Evolutionary conservation across 2,888 invertebrate genomes (phyloP), one percentile per base, ranked within the genome.

Genomic region (Psylliodes chrysocephalus): DNA sequence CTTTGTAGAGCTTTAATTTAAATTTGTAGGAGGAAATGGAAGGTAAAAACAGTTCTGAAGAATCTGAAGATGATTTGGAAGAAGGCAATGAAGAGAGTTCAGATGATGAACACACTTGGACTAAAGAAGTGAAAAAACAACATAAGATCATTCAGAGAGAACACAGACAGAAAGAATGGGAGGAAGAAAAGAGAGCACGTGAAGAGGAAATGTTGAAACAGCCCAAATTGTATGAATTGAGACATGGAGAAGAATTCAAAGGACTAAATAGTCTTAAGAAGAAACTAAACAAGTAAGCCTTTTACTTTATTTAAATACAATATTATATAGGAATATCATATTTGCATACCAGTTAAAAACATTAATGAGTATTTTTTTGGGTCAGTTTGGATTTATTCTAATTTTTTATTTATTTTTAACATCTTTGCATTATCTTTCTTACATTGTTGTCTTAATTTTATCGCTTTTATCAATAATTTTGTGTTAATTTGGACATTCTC

Each of bases 101-200:
- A 1, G 95, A 94, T 71, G 94, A 95, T 78, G 93, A 94, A 56
- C 88, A 89, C 65, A 86, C 88, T 3, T 94, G 92, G 91, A 87
- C 88, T 0, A 89, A 90, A 76, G 93, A 95, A 82, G 88, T 94
- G 61, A 91, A 92, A 76, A 90, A 90, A 76, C 89, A 91, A 75
- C 90, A 92, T 77, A 86, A 86, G 75, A 83, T 87, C n/a, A 85
- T 90, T 12, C 85, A 89, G 78, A 74, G 85, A 79, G 85, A 87
- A 79, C 79, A 85, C 75, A 75, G 83, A 79, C 54, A 82, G 74
- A 77, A 78, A 71, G 80, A 72, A 71, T 71, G 77, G 14, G 80
- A 81, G 10, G 78, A 80, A n/a, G 69, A 64, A 70, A 73, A 57
- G 63, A 74, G 8, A 30, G 59, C 54, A 47, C 76, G 79, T 46